Conservation (phyloP, 2,888 invertebrate species). For the Morpho achilles region DNA sequence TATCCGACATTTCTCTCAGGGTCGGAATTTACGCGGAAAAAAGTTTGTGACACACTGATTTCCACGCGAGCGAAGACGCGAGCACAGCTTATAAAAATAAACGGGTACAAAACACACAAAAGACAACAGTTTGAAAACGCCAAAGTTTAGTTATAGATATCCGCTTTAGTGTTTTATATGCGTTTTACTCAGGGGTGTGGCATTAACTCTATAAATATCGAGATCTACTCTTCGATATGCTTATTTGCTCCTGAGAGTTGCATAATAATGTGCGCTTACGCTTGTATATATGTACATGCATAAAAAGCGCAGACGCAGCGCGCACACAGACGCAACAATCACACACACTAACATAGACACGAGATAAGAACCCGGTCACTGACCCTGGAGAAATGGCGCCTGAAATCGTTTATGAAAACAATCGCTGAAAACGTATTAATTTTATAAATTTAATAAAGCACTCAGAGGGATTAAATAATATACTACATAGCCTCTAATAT, state of each 20-base stretch:
- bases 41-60: no score
- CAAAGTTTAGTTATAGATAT: no score
- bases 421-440: conserved; percentile 26
- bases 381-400: conserved; percentile 67
- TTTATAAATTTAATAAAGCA: no score
- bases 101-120: no score
- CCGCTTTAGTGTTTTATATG: no score
- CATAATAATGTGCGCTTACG: conserved; percentile 57
- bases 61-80: no score
- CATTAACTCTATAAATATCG: conserved; percentile 33
- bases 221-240: conserved; percentile 45
- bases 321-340: conserved; percentile 33
- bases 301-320: conserved; percentile 47
- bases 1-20: no score
- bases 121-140: no score
- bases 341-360: conserved; percentile 45
- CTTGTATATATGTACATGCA: conserved; percentile 41
- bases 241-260: conserved; percentile 54
- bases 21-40: no score
- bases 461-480: no score
- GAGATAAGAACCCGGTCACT: conserved; percentile 66
- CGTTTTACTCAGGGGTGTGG: conserved; percentile 1
- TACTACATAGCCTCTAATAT: no score
- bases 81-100: no score
- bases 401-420: conserved; percentile 58